Base-by-base conservation (phyloP, 2,888 invertebrate genomes). In the Tetramorium bicarinatum region DNA sequence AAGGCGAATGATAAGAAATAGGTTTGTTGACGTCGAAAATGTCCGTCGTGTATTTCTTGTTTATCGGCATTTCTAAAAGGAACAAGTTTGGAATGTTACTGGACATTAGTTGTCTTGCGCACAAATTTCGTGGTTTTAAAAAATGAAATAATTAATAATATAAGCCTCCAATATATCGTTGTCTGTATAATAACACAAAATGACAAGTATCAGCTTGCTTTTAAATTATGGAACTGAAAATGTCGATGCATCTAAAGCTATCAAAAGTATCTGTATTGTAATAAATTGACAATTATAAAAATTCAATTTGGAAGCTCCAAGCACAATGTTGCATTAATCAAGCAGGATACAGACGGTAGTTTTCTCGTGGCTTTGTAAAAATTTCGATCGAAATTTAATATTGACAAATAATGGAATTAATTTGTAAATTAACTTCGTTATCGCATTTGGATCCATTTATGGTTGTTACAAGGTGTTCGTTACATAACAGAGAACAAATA, bases 1-100 rank as follows among this genome's bases (percentile, higher is more conserved):
- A 76, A 80, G 72, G 29, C 56, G 41, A 77, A 52, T 47, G 67
- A 67, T 87, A 87, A 89, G 89, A 87, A 87, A 84, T 76, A 82
- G 69, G 41, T 66, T n/a, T 61, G 62, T 66, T 72, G 59, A 79
- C 81, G 56, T 66, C 69, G 66, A 15, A 67, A 64, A 21, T 56
- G 44, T 56, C 34, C 38, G 29, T 11, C 15, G 54, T 34, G 6
- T 29, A 56, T 56, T 56, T 77, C 15, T 52, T 41, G 29, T 77
- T 54, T 69, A 49, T 25, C 15, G 21, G 44, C 15, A 21, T 59
- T 34, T 79, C 56, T 0, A 34, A 18, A 79, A 71, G n/a, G 8
- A 11, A 47, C 15, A 13, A 11, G 21, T 34, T 47, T 25, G 29
- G 6, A 8, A n/a, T 3, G 15, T 11, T 18, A n/a, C n/a, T 47